Evolutionary conservation across 2,113 vertebrate species (phyloP).

Genomic region (Tachysurus fulvidraco): DNA sequence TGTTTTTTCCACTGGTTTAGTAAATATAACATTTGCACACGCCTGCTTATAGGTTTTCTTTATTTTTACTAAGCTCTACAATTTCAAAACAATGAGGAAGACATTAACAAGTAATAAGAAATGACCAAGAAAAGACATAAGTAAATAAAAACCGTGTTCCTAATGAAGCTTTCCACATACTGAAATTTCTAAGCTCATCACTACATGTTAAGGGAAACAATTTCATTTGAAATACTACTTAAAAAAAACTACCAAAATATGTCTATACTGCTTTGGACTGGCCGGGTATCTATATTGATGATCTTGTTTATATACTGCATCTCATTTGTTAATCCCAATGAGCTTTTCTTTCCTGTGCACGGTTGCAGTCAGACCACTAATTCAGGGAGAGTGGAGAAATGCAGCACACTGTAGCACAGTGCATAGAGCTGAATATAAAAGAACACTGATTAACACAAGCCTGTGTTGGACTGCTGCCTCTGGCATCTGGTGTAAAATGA

Average conservation of each 20-base stretch:
- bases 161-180: not conserved
- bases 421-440: not conserved
- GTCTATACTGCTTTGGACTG: not conserved
- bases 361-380: not conserved
- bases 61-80: not conserved
- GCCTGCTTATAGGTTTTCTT: not conserved
- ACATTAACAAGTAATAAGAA: not conserved
- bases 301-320: not conserved
- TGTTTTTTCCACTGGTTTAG: not conserved
- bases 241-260: no score
- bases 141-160: not conserved
- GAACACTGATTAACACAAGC: not conserved
- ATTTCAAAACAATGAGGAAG: not conserved
- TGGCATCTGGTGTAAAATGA: not conserved
- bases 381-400: not conserved
- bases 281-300: not conserved
- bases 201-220: not conserved
- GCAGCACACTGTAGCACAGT: no score
- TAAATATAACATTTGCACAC: not conserved
- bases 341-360: not conserved
- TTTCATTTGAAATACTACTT: not conserved
- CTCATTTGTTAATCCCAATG: not conserved
- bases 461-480: not conserved
- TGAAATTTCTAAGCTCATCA: not conserved
- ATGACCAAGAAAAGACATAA: not conserved